phyloP scores from a whole-genome alignment of 2,113 vertebrate species.

The Macquaria australasica region DNA sequence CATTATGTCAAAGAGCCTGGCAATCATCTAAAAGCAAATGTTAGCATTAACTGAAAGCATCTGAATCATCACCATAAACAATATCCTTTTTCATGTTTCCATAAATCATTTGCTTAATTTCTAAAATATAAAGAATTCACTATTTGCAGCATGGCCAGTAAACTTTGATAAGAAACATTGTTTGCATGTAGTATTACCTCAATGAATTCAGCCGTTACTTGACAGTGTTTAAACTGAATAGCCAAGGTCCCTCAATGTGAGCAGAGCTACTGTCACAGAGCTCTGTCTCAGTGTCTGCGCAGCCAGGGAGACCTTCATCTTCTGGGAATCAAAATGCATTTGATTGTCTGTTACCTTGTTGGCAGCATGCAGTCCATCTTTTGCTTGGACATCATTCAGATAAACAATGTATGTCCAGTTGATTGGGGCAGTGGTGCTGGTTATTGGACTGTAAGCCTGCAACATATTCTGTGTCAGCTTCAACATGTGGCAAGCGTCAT shows the following conservation, averaged over 20 bases:
- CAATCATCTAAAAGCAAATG: neutral
- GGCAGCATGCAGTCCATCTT: constrained; percentile 35
- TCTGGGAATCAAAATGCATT: constrained; percentile 34
- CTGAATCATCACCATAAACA: neutral
- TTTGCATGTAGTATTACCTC: neutral
- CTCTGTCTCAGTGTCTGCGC: constrained; percentile 29
- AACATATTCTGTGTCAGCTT: constrained; percentile 41
- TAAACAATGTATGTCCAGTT: constrained; percentile 47
- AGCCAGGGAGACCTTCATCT: constrained; percentile 53
- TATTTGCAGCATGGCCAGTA: too few species aligned
- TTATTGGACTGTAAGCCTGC: constrained; percentile 54
- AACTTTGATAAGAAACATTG: too few species aligned
- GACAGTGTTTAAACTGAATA: constrained; percentile 10
- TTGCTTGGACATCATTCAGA: constrained; percentile 45
- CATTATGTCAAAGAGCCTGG: neutral
- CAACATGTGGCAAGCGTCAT: constrained; percentile 48
- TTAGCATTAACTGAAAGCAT: neutral
- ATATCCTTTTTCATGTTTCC: too few species aligned
- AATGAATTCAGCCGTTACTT: too few species aligned
- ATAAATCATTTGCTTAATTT: too few species aligned
- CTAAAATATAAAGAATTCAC: too few species aligned
- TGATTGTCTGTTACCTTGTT: constrained; percentile 21
- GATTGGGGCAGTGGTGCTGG: constrained; percentile 46
- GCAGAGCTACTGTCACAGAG: constrained; percentile 34
- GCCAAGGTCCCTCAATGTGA: constrained; percentile 28